These are phyloP conservation scores for Pollenia labialis DNA, from an alignment of 2,888 invertebrate species.

Conservation along the genomic window DNA sequence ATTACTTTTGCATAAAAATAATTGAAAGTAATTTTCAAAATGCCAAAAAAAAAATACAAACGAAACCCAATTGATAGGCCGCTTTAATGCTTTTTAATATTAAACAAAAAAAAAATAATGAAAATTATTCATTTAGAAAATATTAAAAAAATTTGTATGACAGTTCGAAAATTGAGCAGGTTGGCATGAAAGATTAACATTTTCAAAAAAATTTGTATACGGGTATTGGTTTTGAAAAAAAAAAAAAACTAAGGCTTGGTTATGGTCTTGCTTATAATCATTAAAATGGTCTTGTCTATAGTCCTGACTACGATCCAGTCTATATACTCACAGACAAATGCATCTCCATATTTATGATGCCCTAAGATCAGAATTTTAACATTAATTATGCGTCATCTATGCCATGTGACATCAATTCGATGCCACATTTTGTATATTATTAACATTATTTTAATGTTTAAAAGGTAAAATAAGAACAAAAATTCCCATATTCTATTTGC, in stretches of 20 bases:
- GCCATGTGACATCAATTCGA: too few species aligned
- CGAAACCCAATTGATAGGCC: conserved; percentile 61
- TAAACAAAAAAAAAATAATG: conserved; percentile 15
- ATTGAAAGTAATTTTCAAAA: conserved; percentile 63
- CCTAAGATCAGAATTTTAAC: too few species aligned
- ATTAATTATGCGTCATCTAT: too few species aligned
- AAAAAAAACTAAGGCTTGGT: not conserved
- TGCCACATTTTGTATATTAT: too few species aligned
- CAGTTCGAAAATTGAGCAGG: conserved; percentile 42
- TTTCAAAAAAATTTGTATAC: not conserved
- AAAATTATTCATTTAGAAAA: conserved; percentile 68
- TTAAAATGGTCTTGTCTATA: too few species aligned
- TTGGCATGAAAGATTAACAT: conserved; percentile 2
- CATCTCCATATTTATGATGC: too few species aligned
- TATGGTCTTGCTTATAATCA: too few species aligned
- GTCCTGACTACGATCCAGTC: too few species aligned
- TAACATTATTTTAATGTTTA: too few species aligned
- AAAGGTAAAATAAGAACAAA: too few species aligned
- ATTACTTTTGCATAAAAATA: conserved; percentile 65
- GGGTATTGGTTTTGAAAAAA: not conserved
- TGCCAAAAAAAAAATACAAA: conserved; percentile 4
- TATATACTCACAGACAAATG: too few species aligned
- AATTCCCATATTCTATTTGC: too few species aligned
- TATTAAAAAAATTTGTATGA: conserved; percentile 65
- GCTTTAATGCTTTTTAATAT: conserved; percentile 27